Conservation (phyloP, 1,140 invertebrate genomes). For the Hetaerina americana region DNA sequence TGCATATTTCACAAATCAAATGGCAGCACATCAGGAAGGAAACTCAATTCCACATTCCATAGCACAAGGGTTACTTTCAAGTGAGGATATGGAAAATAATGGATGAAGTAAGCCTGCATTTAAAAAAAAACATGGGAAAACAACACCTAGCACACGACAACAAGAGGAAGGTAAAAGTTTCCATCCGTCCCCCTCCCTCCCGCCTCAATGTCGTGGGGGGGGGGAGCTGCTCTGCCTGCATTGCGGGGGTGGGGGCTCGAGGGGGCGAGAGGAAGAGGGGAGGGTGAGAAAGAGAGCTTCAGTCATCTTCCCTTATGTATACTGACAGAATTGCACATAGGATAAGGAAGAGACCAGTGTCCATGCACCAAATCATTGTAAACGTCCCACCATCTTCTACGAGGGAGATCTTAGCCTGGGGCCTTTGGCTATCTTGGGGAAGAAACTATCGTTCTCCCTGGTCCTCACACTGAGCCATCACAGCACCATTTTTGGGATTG, state of each 20-base stretch:
- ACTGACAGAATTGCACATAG: not conserved
- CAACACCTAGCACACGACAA: not conserved
- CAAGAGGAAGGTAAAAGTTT: not conserved
- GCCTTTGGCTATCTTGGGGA: not conserved
- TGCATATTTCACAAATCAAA: not conserved
- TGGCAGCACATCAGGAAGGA: not conserved
- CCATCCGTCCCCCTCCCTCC: not conserved
- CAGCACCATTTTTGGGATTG: too few relatives aligned
- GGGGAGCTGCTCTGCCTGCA: too few relatives aligned
- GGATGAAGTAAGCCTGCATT: not conserved
- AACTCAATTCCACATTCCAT: not conserved
- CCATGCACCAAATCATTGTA: not conserved
- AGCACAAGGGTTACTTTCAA: not conserved
- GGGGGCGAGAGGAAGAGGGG: too few relatives aligned
- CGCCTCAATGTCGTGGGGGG: too few relatives aligned
- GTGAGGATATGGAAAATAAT: not conserved
- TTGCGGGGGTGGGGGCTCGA: too few relatives aligned
- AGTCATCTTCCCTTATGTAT: too few relatives aligned
- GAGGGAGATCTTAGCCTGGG: not conserved
- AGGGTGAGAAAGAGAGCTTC: too few relatives aligned
- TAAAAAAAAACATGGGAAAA: not conserved
- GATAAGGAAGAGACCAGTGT: not conserved
- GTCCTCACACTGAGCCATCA: not conserved
- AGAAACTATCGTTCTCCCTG: not conserved
- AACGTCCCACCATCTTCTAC: not conserved